Evolutionary conservation across 1,140 invertebrate genomes (phyloP), one percentile per base, ranked within the genome.

Genomic region (Nymphalis io): DNA sequence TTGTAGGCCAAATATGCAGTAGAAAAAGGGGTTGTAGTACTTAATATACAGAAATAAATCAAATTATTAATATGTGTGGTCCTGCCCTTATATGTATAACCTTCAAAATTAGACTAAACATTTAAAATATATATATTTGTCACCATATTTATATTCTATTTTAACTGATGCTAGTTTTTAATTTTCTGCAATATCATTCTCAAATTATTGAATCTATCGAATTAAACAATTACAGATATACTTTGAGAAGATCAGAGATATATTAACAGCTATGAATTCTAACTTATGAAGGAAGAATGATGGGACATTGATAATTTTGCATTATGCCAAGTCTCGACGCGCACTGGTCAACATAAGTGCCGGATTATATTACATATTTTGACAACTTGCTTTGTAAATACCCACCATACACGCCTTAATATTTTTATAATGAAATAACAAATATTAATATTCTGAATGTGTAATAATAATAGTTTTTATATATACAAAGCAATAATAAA

Each of bases 161-260:
- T 51, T 51, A 20, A 51, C 46, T 20, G 46, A 51, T n/a, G 46
- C 46, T 51, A 51, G 46, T 51, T 51, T 11, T 20, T 51, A 51
- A 51, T 51, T 51, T 33, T 51, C 46, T 10, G 18, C 18, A 51
- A 48, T 46, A 27, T 61, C 42, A 23, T 23, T 18, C 62, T 65
- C 62, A 38, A 65, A 65, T 65, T 21, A 65, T 40, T 55, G 62
- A 65, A 65, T 65, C 61, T 63, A 63, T 57, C 62, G 39, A 39
- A 65, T 65, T 65, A 18, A 27, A 65, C 38, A 23, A 57, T 57
- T 57, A 65, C 51, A 65, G 62, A 57, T 65, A 55, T 57, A 40
- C 40, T 57, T 63, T 55, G 33, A 27, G 62, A 57, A 65, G 48
- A 57, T 23, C 62, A 51, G 46, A 63, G 18, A 21, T 63, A 63